Evolutionary conservation across 2,888 invertebrate species (phyloP), one percentile per base, ranked within the genome.

Genomic region (Sphinx pinastri): DNA sequence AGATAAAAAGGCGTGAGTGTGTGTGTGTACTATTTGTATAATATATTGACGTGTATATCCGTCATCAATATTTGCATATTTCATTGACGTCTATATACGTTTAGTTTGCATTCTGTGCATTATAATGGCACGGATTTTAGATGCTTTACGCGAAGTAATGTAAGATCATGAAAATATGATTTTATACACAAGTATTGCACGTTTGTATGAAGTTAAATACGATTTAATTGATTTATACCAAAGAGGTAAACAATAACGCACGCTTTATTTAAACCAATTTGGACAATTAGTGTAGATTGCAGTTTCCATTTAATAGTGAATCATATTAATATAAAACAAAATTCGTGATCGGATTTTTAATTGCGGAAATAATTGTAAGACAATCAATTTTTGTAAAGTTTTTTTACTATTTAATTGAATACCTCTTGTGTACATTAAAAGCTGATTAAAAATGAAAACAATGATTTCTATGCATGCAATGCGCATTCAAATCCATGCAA

Each of bases 391-490:
- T n/a, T n/a, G n/a, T n/a, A n/a, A n/a, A n/a, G 25, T 25, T 25
- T 25, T 25, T 38, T 38, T 38, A 2, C 5, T 38, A 38, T 38
- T 54, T 16, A 14, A 16, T 54, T 7, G 16, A 16, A 54, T 54
- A 10, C 54, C 54, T 54, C 54, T 54, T 7, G 8, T 38, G n/a
- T 6, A 54, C n/a, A 16, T 54, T 57, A 16, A 54, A n/a, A 19
- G 10, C 45, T 19, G 38, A 19, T 14, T 19, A 47, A 68, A 31
- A 60, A 68, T 55, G n/a, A 38, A 11, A 19, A 38, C 66, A 66
- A 69, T 55, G 11, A 67, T 68, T 57, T 58, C 19, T 19, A 70
- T 59, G 54, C 70, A 70, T 70, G 70, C 67, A 47, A 59, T 19
- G 16, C 14, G 14, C 31, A 57, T 54, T 67, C 31, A 59, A n/a